phyloP scores from a whole-genome alignment of 2,113 vertebrate species.

The Zosterops lateralis region DNA sequence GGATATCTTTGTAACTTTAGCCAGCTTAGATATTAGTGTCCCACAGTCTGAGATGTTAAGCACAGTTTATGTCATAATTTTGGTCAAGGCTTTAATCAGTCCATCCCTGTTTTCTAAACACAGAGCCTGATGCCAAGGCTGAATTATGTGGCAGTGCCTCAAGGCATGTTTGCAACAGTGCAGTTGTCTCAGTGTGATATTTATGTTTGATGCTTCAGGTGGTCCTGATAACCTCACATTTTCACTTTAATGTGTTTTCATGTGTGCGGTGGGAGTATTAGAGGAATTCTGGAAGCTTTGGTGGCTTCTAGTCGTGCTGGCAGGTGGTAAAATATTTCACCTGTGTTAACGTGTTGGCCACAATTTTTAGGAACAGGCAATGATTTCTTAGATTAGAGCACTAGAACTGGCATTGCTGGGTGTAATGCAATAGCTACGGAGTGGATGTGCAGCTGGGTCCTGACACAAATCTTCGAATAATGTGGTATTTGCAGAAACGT shows the following conservation, averaged over 20 bases:
- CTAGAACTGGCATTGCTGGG: neutral
- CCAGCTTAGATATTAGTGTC: neutral
- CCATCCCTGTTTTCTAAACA: neutral
- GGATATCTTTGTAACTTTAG: neutral
- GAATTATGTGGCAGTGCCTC: neutral
- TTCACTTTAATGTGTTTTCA: neutral
- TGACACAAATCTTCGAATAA: neutral
- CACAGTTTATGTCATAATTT: neutral
- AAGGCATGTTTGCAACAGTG: neutral
- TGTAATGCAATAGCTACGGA: neutral
- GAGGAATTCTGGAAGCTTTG: neutral
- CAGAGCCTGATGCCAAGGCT: rapidly evolving
- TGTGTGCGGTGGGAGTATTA: neutral
- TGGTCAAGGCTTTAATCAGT: neutral
- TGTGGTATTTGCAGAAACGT: neutral
- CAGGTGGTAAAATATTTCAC: neutral
- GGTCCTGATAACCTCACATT: neutral
- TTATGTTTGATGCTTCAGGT: neutral
- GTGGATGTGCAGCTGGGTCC: neutral
- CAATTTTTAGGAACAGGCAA: neutral
- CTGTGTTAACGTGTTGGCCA: rapidly evolving
- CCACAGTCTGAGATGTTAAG: neutral
- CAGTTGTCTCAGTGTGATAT: neutral
- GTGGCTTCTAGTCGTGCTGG: neutral
- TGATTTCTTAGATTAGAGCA: neutral